Base-by-base conservation (phyloP, 2,888 invertebrate genomes). In the Hypselothyrea guttata region DNA sequence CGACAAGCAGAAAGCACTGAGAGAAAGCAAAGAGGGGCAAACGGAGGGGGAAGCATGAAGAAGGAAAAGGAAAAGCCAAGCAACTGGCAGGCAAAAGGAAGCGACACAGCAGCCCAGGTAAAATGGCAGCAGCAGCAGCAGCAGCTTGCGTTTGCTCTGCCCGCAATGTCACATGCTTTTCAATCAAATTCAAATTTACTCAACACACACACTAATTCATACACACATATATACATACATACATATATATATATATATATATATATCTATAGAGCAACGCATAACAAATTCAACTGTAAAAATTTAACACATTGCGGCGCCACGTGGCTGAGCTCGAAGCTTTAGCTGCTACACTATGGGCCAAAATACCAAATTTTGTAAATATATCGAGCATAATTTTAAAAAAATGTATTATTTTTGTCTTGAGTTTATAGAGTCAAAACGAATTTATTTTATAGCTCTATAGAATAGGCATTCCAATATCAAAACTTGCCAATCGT, bases 151-250 rank as follows among this genome's bases (percentile, higher is more conserved):
- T 61, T 46, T 28, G 61, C 27, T 62, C 51, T 27, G 49, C 48
- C 37, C 47, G 60, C 55, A 70, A 16, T 85, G 78, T 79, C 78
- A 72, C 81, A 74, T 69, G 79, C 84, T 83, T 85, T 84, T 84
- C 83, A 84, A 82, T 84, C 86, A 84, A 84, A 84, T 86, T 86
- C 86, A 79, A 84, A 84, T 84, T 86, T 86, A 84, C 86, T 71
- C 71, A 60, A 63, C 67, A 53, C 34, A 62, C 53, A 64, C 63
- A 58, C 53, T 54, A 37, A 49, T 45, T 40, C 30, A 18, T 3
- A 22, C 41, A 49, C 42, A 48, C 52, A 37, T 2, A 34, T 15
- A 67, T 54, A 60, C 64, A 67, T 30, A 46, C 45, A 54, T 35
- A 38, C 46, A 28, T 9, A 35, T 3, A 53, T 45, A 65, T 31